A percentile compares a stretch with the other conserved stretches of the same genome.
These are phyloP conservation scores for Palythoa grandis DNA, from an alignment of 92 coral and sea anemone species.

Conservation along the genomic window DNA sequence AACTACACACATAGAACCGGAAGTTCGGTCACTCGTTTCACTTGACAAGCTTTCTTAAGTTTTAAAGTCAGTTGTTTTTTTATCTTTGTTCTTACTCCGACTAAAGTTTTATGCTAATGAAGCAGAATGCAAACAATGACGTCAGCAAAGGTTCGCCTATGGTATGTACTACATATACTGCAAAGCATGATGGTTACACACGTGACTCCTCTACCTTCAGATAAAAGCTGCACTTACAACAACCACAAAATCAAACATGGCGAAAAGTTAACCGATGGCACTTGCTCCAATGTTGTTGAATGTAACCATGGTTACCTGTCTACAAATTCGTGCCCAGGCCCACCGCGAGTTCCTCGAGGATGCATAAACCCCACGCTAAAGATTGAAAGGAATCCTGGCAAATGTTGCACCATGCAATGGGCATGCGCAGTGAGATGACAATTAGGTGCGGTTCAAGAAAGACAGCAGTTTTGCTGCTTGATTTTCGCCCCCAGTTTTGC, in stretches of 20 bases:
- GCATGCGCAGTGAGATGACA: conserved; percentile 73
- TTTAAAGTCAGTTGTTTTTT: too few species aligned
- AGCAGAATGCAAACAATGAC: too few species aligned
- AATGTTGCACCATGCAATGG: conserved; percentile 86
- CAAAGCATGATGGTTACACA: neutral
- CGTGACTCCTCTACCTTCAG: conserved; percentile 33
- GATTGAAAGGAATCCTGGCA: conserved; percentile 73
- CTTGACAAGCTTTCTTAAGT: too few species aligned
- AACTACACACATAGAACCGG: too few species aligned
- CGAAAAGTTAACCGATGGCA: conserved; percentile 79
- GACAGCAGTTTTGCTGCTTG: neutral
- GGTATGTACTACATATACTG: too few species aligned
- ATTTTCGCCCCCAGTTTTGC: too few species aligned
- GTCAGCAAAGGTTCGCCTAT: too few species aligned
- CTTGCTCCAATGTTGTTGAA: conserved; percentile 81
- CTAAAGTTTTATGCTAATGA: too few species aligned
- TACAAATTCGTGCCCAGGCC: conserved; percentile 73
- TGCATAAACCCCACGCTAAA: conserved; percentile 78
- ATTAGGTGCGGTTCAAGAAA: neutral
- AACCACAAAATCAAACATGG: conserved; percentile 73
- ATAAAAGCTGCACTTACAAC: conserved; percentile 75
- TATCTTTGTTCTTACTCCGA: too few species aligned
- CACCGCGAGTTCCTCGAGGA: conserved; percentile 76
- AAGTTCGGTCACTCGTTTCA: too few species aligned
- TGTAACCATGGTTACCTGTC: conserved; percentile 84